These are phyloP conservation scores for Callipepla squamata DNA, from an alignment of 2,113 vertebrate genomes.

Conservation along the genomic window DNA sequence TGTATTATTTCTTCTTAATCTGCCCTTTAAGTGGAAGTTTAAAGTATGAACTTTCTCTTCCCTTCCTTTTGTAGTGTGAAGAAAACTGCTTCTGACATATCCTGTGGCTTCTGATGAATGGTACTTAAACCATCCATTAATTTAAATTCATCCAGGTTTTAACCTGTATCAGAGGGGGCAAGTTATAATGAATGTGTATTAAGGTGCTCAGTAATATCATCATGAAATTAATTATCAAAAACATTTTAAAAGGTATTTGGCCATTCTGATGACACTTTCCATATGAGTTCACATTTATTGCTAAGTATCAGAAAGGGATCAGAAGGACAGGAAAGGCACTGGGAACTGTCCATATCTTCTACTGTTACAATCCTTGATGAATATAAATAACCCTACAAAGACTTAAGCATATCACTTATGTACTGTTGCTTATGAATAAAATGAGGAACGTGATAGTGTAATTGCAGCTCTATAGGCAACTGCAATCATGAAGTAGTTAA, in stretches of 20 bases:
- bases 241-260: not conserved
- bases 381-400: not conserved
- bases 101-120: not conserved
- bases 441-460: not conserved
- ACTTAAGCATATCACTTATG: accelerated
- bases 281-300: not conserved
- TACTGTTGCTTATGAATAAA: not conserved
- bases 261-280: not conserved
- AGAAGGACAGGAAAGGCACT: not conserved
- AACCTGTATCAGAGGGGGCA: not conserved
- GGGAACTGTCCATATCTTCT: not conserved
- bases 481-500: not conserved
- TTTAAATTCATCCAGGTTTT: not conserved
- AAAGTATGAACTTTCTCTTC: not conserved
- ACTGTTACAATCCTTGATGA: not conserved
- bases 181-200: not conserved
- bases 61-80: not conserved
- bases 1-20: not conserved
- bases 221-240: not conserved
- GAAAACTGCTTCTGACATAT: slow-evolving; percentile 5
- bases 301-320: not conserved
- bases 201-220: not conserved
- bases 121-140: not conserved
- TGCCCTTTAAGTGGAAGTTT: not conserved
- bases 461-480: not conserved